Conservation (phyloP, 2,888 invertebrate genomes). For the Minunthozetes semirufus region DNA sequence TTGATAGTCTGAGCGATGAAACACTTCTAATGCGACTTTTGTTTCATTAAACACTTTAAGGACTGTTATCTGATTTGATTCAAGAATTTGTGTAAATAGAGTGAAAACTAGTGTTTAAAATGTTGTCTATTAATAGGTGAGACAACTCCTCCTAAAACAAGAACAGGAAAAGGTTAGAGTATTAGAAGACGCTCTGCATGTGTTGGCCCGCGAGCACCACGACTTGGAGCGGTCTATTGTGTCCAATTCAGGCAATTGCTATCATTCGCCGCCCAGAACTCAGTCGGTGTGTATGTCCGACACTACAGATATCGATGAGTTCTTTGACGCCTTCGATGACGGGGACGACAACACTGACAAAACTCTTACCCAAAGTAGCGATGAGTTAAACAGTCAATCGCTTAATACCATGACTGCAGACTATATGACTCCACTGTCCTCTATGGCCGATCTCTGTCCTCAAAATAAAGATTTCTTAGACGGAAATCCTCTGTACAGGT, state of each 20-base stretch:
- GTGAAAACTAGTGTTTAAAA: too few species aligned
- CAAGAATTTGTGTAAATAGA: neutral
- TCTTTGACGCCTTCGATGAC: constrained; percentile 44
- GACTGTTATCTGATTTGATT: neutral
- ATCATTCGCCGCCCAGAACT: constrained; percentile 40
- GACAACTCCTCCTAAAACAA: constrained; percentile 50
- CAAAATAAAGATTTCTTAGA: neutral
- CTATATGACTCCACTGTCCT: neutral
- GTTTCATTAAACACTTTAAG: too few species aligned
- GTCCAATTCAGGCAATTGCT: constrained; percentile 25
- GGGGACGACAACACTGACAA: constrained; percentile 37
- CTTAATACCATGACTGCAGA: neutral
- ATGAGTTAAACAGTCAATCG: neutral
- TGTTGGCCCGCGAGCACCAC: constrained; percentile 61
- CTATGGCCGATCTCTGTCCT: neutral
- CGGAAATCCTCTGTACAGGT: neutral
- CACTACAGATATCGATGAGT: constrained; percentile 44
- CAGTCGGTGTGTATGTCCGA: constrained; percentile 42
- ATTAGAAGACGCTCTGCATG: constrained; percentile 61
- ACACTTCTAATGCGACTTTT: too few species aligned
- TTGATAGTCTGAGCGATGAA: too few species aligned
- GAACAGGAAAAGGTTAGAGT: constrained; percentile 59
- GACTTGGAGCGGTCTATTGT: constrained; percentile 61
- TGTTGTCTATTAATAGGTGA: constrained; percentile 45
- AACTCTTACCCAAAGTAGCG: neutral